Evolutionary conservation across 2,888 invertebrate genomes (phyloP).

Genomic region (Hemistola chrysoprasaria): DNA sequence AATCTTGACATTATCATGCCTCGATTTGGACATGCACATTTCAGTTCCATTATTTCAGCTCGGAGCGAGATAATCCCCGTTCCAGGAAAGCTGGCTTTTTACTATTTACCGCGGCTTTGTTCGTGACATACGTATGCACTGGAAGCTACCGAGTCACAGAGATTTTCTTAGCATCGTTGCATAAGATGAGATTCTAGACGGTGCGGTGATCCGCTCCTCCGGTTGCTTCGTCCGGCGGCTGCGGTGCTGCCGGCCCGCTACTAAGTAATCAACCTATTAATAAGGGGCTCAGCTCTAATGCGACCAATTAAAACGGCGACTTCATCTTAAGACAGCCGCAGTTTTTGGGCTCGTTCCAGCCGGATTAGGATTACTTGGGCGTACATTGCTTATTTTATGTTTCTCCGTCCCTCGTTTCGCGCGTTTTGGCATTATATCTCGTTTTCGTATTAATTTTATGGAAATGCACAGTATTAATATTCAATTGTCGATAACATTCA

Average conservation of each 20-base stretch:
- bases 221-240: constrained; percentile 31
- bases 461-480: constrained; percentile 61
- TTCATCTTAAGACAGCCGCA: constrained; percentile 74
- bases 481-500: constrained; percentile 68
- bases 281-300: constrained; percentile 75
- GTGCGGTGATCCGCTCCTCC: constrained; percentile 39
- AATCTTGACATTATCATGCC: constrained; percentile 17
- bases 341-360: constrained; percentile 79
- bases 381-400: constrained; percentile 47
- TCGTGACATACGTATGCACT: constrained; percentile 37
- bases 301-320: constrained; percentile 78
- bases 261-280: constrained; percentile 81
- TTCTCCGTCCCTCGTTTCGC: constrained; percentile 34
- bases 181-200: constrained; percentile 44
- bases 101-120: constrained; percentile 40
- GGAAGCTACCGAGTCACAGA: constrained; percentile 41
- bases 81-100: constrained; percentile 32
- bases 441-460: constrained; percentile 56
- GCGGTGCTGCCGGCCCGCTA: constrained; percentile 54
- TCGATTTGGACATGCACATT: constrained; percentile 17
- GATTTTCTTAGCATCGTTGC: constrained; percentile 54
- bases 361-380: constrained; percentile 65
- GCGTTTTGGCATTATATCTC: constrained; percentile 38
- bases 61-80: constrained; percentile 15
- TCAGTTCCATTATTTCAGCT: constrained; percentile 14